These are phyloP conservation scores for Equus quagga DNA, from an alignment of 2,113 vertebrate genomes.

Conservation along the genomic window DNA sequence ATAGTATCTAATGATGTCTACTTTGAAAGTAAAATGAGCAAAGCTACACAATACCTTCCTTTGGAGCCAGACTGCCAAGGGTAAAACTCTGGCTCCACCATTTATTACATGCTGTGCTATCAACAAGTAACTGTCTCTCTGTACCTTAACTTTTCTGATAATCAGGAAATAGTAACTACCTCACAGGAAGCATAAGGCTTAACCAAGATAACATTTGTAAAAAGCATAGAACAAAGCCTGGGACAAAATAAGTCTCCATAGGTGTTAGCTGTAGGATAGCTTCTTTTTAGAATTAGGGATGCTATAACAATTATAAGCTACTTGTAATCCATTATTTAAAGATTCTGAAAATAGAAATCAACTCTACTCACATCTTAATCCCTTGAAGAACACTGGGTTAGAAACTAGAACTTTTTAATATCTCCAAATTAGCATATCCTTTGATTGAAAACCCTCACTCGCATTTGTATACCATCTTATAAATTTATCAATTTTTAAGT, in stretches of 20 bases:
- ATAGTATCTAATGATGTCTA: not conserved
- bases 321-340: conserved; percentile 10
- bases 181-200: not conserved
- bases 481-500: not conserved
- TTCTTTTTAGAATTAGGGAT: not conserved
- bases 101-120: not conserved
- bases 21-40: not conserved
- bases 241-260: not conserved
- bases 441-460: not conserved
- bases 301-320: not conserved
- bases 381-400: not conserved
- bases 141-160: not conserved
- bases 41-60: not conserved
- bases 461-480: not conserved
- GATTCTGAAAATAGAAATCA: not conserved
- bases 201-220: not conserved
- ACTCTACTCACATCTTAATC: not conserved
- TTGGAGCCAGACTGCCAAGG: not conserved
- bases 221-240: not conserved
- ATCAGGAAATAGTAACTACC: not conserved
- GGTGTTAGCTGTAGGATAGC: not conserved
- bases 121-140: not conserved
- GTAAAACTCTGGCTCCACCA: not conserved
- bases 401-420: not conserved
- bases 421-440: not conserved